These are phyloP conservation scores for Ctenodactylus gundi DNA, from an alignment of 2,113 vertebrate genomes.

Conservation along the genomic window DNA sequence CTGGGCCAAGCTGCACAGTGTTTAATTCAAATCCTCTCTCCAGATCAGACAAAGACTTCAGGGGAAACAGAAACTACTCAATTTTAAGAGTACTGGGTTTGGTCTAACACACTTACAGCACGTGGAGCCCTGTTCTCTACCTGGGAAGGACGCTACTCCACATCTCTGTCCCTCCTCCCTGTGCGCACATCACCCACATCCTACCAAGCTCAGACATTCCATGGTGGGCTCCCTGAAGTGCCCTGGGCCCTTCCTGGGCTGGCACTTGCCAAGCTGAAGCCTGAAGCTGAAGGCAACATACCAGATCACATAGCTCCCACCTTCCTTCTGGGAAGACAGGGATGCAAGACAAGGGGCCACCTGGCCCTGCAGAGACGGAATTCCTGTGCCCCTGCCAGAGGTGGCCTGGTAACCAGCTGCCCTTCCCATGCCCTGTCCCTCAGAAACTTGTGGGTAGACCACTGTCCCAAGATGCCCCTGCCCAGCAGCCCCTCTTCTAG, in stretches of 20 bases:
- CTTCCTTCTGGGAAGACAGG: no score
- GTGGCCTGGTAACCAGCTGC: background rate
- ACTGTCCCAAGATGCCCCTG: background rate
- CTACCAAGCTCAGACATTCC: background rate
- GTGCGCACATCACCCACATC: background rate
- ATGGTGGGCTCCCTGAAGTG: background rate
- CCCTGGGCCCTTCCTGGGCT: accelerated
- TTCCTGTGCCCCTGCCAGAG: background rate
- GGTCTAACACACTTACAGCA: no score
- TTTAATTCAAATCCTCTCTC: background rate
- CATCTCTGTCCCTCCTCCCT: background rate
- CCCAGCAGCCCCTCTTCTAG: background rate
- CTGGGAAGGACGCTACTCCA: no score
- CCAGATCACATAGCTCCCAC: background rate
- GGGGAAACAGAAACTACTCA: no score
- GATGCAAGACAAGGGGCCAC: background rate
- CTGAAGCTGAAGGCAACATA: background rate
- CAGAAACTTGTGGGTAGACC: background rate
- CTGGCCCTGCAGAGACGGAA: background rate
- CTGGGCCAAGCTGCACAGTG: no score
- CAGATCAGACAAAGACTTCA: background rate
- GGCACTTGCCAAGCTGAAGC: no score
- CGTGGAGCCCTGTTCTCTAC: background rate
- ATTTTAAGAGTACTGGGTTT: background rate
- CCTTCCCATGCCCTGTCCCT: background rate